These are phyloP conservation scores for Falco punctatus DNA, from an alignment of 2,113 vertebrate genomes.

Conservation along the genomic window DNA sequence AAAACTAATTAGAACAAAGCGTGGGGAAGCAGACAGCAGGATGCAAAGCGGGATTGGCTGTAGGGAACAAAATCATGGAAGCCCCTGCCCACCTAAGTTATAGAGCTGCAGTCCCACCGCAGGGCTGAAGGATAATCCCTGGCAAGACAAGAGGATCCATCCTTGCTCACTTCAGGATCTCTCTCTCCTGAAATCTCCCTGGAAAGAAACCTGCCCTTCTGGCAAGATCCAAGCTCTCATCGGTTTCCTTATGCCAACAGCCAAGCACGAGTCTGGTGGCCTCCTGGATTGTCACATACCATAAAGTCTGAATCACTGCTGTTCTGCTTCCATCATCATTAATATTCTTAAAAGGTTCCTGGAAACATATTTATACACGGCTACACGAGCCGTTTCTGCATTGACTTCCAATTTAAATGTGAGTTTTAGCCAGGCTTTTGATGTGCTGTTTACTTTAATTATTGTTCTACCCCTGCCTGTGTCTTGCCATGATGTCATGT, in stretches of 20 bases:
- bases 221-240: slow-evolving; percentile 21
- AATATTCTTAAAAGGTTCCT: slow-evolving; percentile 80
- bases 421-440: slow-evolving; percentile 72
- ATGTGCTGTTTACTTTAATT: slow-evolving; percentile 80
- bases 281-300: slow-evolving; percentile 64
- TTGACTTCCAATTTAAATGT: slow-evolving; percentile 75
- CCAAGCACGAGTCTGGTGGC: slow-evolving; percentile 33
- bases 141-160: neutral
- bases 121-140: neutral
- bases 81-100: accelerated
- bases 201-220: neutral
- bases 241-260: slow-evolving; percentile 24
- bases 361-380: slow-evolving; percentile 73
- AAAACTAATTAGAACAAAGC: neutral
- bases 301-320: slow-evolving; percentile 64
- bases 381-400: slow-evolving; percentile 64
- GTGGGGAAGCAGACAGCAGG: neutral
- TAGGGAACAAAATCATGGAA: neutral
- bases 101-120: accelerated
- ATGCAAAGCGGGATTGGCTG: neutral
- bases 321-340: slow-evolving; percentile 71
- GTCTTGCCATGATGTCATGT: slow-evolving; percentile 67
- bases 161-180: neutral
- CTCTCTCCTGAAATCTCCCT: neutral
- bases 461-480: slow-evolving; percentile 65